Base-by-base conservation (phyloP, 2,113 vertebrate species). In the Psophia crepitans region DNA sequence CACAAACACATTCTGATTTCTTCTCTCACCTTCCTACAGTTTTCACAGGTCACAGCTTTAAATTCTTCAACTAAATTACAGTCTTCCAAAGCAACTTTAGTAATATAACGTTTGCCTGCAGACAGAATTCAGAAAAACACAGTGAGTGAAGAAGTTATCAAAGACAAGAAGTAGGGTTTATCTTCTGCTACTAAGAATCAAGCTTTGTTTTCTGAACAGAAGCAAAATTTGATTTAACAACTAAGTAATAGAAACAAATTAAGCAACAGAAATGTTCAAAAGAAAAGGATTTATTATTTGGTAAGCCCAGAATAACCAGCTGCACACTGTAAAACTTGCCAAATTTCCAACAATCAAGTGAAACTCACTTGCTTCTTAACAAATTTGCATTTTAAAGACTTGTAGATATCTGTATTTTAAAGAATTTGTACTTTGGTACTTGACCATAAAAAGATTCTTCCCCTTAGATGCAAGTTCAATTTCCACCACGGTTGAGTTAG, bases 91-190 rank as follows among this genome's bases (percentile, higher is more conserved):
- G 98, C 96, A 97, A 99, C 98, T 68, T 96, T 97, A 48, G 85
- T 96, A 83, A 99, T 97, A 57, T 92, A 98, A 41, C 79, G 91
- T 12, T 97, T 97, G 95, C 97, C 99, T 99, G 97, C 23, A 33
- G 22, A 33, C 24, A 49, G 49, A 92, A 71, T 49, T 11, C 37
- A 56, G 49, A 48, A 53, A 15, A 70, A 33, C 2, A 39, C 22
- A 32, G 7, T 2, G 4, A 3, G 9, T 64, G 21, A 88, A 66
- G 12, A 32, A 39, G 33, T 44, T 84, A 92, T 12, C 39, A 21
- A 65, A 30, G 17, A 44, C 12, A 53, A 28, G 6, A 33, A 69
- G 19, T 28, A 23, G 63, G 4, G 19, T 87, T 95, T 54, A 6
- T n/a, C 61, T 61, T 20, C 85, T 80, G 53, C 57, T 77, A 24